Evolutionary conservation across 2,113 vertebrate genomes (phyloP), one percentile per base, ranked within the genome.

Genomic region (Theristicus caerulescens): DNA sequence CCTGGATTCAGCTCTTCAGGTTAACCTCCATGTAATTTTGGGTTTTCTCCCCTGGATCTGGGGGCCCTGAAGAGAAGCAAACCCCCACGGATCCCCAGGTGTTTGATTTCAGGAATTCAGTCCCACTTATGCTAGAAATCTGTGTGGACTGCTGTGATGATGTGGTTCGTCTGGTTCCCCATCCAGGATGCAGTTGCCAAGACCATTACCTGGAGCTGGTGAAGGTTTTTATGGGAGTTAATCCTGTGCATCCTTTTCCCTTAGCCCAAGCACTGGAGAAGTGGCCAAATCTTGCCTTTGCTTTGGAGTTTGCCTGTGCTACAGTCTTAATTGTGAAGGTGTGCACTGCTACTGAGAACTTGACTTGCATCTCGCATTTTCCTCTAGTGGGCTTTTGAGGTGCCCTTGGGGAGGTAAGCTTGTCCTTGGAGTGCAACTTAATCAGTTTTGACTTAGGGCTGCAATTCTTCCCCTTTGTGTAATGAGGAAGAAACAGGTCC

Each of bases 61-160:
- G 18, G 20, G 1, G 2, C 21, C 31, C 22, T 51, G 34, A 54
- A 49, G 21, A 34, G 34, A 24, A 74, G 18, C 15, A 64, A 44
- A 51, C 13, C 11, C 14, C 26, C 3, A 10, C 1, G 1, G 2
- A 26, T 71, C 22, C 27, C 34, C 0, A 1, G 13, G 24, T 77
- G n/a, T 32, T 73, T 83, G 27, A 44, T 67, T 83, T 62, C 55
- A 62, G 72, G 24, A 44, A 51, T n/a, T 79, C 47, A 15, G 5
- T 21, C 27, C 27, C 20, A 16, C 8, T 46, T 61, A 34, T 0
- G 11, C 17, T 24, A 57, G 32, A 6, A 29, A 9, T 38, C 54
- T 44, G 40, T 40, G 49, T 34, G 17, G 36, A 16, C 17, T 27
- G 32, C 36, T 78, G 42, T 67, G 46, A 32, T 29, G 32, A 7